Conservation (phyloP, 1,140 invertebrate species). For the Argopecten irradians region DNA sequence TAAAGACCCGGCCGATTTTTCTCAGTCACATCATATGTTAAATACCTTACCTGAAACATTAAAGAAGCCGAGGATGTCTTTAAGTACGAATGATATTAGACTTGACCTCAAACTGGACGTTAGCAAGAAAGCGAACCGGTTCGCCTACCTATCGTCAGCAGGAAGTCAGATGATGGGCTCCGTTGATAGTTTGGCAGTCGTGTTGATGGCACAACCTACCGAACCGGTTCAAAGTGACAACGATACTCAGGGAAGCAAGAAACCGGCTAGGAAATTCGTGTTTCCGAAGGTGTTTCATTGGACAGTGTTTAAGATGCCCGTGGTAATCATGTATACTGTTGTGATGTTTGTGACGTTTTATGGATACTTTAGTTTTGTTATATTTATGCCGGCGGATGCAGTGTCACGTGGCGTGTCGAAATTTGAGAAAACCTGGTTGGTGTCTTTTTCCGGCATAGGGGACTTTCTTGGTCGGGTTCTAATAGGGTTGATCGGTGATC, state of each 20-base stretch:
- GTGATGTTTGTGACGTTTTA: constrained; percentile 66
- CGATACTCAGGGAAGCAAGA: neutral
- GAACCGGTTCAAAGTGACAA: constrained; percentile 26
- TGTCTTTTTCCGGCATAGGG: constrained; percentile 64
- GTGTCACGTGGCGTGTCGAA: constrained; percentile 46
- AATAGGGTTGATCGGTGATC: constrained; percentile 61
- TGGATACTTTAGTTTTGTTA: constrained; percentile 69
- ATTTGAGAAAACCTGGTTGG: constrained; percentile 63
- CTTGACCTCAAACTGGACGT: neutral
- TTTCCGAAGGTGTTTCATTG: constrained; percentile 61
- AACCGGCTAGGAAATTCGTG: constrained; percentile 36
- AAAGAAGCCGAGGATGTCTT: neutral
- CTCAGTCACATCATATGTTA: neutral
- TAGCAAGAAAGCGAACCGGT: constrained; percentile 10
- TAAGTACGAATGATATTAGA: neutral
- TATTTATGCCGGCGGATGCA: constrained; percentile 65
- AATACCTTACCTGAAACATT: neutral
- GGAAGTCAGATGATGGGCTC: constrained; percentile 47
- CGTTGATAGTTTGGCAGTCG: constrained; percentile 41
- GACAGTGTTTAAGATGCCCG: constrained; percentile 60
- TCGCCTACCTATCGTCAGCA: constrained; percentile 26
- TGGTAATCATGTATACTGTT: constrained; percentile 58
- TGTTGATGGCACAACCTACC: constrained; percentile 30
- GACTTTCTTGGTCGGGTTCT: constrained; percentile 64
- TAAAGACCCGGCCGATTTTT: neutral